Base-by-base conservation (phyloP, 2,888 invertebrate genomes). In the Bedellia somnulentella region DNA sequence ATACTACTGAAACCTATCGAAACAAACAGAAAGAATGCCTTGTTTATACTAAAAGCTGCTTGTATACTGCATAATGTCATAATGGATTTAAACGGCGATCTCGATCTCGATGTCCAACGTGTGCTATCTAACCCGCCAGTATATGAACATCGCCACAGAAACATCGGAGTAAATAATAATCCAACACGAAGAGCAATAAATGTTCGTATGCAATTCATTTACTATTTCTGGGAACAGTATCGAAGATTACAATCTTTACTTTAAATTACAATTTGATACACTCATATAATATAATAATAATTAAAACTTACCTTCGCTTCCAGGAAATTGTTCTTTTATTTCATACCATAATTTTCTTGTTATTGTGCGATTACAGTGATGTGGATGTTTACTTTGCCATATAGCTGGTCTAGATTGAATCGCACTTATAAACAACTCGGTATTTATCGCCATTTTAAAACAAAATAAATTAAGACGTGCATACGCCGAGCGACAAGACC, bases 1-100 rank as follows among this genome's bases (percentile, higher is more conserved):
- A 21, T 39, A 32, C 39, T 38, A 6, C 27, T 35, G 33, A 38
- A 40, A 34, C 32, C 35, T 30, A 39, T 42, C 35, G 38, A 41
- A 37, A 41, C 38, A 35, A 32, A 44, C 39, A 35, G 34, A 25
- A 37, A 40, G 36, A 39, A 41, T 40, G 41, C 40, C 34, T 33
- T 34, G 27, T 33, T 40, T 15, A 39, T 41, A 16, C 36, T 41
- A 24, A 38, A 43, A 41, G 37, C 35, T 8, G 31, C 33, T 29
- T 43, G 41, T 35, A 33, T 42, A 31, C 37, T 43, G 33, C 41
- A 42, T 39, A 43, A 43, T 40, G 36, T 42, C 38, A 34, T 42
- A 38, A 37, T 38, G 34, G 37, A 40, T 37, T 37, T n/a, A 37
- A 38, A 39, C 35, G 38, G 40, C 26, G 14, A 24, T 18, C 10